Evolutionary conservation across 1,140 invertebrate genomes (phyloP).

Genomic region (Psilanteris sp.): DNA sequence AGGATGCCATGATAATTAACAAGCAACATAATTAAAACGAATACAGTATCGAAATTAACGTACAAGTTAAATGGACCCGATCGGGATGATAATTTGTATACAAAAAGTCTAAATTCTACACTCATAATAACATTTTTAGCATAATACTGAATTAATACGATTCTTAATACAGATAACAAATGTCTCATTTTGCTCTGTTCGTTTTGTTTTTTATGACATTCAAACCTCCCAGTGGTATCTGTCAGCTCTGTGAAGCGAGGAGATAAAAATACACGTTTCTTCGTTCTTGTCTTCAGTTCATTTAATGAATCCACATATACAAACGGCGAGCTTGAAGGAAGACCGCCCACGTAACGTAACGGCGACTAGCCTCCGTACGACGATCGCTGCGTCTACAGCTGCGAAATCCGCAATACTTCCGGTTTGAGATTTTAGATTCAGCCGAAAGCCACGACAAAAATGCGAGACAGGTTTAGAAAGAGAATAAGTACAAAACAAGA

Average conservation of each 20-base stretch:
- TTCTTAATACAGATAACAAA: slow-evolving; percentile 58
- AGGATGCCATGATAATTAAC: slow-evolving; percentile 21
- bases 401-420: slow-evolving; percentile 59
- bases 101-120: slow-evolving; percentile 31
- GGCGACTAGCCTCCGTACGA: slow-evolving; percentile 41
- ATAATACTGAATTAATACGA: slow-evolving; percentile 58
- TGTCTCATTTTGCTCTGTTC: slow-evolving; percentile 59
- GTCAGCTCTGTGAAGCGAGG: slow-evolving; percentile 48
- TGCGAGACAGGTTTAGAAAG: slow-evolving; percentile 53
- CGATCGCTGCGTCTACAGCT: slow-evolving; percentile 39
- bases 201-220: slow-evolving; percentile 55
- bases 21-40: slow-evolving; percentile 22
- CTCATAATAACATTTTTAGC: slow-evolving; percentile 38
- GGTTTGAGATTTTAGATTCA: slow-evolving; percentile 61
- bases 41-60: neutral
- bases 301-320: slow-evolving; percentile 64
- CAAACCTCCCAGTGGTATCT: slow-evolving; percentile 61
- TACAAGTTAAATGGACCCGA: slow-evolving; percentile 8
- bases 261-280: slow-evolving; percentile 77
- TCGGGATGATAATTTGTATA: slow-evolving; percentile 22
- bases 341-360: slow-evolving; percentile 70
- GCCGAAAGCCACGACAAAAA: slow-evolving; percentile 51
- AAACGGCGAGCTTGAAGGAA: slow-evolving; percentile 28
- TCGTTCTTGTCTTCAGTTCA: slow-evolving; percentile 65
- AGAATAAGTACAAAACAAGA: slow-evolving; percentile 20